Evolutionary conservation across 2,113 vertebrate species (phyloP).

Genomic region (Chamaea fasciata): DNA sequence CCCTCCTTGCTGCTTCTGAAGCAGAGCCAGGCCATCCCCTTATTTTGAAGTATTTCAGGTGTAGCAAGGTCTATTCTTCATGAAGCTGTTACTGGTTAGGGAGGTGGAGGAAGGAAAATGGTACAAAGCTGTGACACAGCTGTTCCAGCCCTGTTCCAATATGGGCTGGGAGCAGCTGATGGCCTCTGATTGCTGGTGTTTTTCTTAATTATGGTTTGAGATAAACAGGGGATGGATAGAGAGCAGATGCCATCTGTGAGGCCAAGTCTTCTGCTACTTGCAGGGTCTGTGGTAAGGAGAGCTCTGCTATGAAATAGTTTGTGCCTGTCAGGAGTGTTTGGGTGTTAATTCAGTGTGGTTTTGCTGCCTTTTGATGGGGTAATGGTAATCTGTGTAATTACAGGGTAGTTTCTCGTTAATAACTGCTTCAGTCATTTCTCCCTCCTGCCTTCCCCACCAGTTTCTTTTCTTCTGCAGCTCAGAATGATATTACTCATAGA

Average conservation of each 20-base stretch:
- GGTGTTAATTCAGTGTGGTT: not conserved
- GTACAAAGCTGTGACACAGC: constrained; percentile 32
- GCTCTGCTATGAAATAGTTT: not conserved
- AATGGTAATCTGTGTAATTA: constrained; percentile 12
- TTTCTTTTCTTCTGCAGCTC: not conserved
- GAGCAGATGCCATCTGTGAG: not conserved
- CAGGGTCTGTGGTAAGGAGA: not conserved
- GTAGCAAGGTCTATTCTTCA: not conserved
- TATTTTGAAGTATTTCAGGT: not conserved
- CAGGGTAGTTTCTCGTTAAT: constrained; percentile 13
- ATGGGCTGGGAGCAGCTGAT: constrained; percentile 32
- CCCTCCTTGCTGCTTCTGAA: not conserved
- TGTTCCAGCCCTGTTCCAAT: constrained; percentile 39
- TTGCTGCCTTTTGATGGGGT: not conserved
- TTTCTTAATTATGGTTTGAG: constrained; percentile 3
- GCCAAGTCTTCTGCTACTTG: not conserved
- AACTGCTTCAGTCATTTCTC: not conserved
- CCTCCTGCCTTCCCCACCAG: not conserved
- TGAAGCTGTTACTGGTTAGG: not conserved
- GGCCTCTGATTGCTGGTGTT: constrained; percentile 40
- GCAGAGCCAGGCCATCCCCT: not conserved
- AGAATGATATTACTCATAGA: not conserved
- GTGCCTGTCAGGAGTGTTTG: not conserved
- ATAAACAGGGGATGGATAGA: not conserved
- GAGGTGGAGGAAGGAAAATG: constrained; percentile 47